These are phyloP conservation scores for Enteromius treurensis DNA, from an alignment of 2,797 vertebrate species.

Conservation along the genomic window DNA sequence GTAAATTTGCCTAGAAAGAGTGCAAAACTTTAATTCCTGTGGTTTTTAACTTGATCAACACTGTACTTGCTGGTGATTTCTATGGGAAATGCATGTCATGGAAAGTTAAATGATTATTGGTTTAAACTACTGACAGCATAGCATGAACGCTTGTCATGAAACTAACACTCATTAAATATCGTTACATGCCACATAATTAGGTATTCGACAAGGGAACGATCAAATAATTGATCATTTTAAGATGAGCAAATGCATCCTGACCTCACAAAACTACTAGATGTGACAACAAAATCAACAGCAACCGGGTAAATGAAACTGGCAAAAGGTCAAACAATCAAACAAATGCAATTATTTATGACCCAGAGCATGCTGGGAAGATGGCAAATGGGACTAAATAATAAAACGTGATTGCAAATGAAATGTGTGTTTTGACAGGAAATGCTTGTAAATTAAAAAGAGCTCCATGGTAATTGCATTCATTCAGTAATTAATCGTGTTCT, in stretches of 20 bases:
- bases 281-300: background rate
- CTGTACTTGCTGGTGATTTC: background rate
- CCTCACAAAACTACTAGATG: background rate
- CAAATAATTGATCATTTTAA: background rate
- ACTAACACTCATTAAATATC: background rate
- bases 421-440: background rate
- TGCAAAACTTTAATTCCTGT: background rate
- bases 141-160: background rate
- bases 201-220: background rate
- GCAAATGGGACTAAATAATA: background rate
- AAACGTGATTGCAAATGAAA: background rate
- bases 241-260: background rate
- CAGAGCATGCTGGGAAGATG: conserved; percentile 10
- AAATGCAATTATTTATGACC: background rate
- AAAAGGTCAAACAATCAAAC: conserved; percentile 25
- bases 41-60: background rate
- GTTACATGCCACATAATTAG: background rate
- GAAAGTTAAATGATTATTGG: background rate
- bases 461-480: background rate
- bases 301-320: background rate
- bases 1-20: background rate
- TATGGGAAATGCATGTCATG: background rate
- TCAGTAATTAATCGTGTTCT: background rate
- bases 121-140: background rate
- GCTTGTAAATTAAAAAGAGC: background rate